Conservation (phyloP, 2,888 invertebrate species). For the Scaptodrosophila latifasciaeformis region DNA sequence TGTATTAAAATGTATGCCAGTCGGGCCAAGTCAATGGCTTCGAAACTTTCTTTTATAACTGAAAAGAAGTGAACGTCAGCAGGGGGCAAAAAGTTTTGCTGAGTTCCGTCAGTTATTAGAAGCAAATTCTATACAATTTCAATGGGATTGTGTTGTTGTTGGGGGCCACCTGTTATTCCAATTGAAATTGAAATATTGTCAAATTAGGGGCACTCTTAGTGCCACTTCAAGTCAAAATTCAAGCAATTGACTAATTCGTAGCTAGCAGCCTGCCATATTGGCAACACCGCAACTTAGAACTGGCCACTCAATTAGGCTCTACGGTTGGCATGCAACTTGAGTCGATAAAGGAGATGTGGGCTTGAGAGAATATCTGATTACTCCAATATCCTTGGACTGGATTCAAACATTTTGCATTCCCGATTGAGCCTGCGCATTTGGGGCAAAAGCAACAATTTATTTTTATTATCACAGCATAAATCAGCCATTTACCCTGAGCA, state of each 20-base stretch:
- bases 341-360: too few relatives aligned
- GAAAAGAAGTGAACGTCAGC: too few relatives aligned
- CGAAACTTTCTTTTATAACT: too few relatives aligned
- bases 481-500: slow-evolving; percentile 33
- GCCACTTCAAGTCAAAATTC: slow-evolving; percentile 1
- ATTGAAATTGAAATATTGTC: too few relatives aligned
- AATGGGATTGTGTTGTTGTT: neutral
- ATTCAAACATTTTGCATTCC: too few relatives aligned
- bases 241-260: slow-evolving; percentile 1
- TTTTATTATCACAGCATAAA: slow-evolving; percentile 64
- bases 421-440: neutral
- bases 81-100: neutral
- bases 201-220: neutral
- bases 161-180: neutral
- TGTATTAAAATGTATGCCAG: too few relatives aligned
- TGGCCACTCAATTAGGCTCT: neutral
- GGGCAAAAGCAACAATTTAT: slow-evolving; percentile 35
- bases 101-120: neutral
- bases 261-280: neutral
- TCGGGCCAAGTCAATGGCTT: too few relatives aligned
- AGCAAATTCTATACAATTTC: neutral
- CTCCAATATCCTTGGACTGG: too few relatives aligned
- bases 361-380: too few relatives aligned
- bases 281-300: neutral
- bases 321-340: neutral